A percentile compares a stretch with the other conserved stretches of the same genome.
These are phyloP conservation scores for Dusona sp. DNA, from an alignment of 2,888 invertebrate genomes.

Conservation along the genomic window DNA sequence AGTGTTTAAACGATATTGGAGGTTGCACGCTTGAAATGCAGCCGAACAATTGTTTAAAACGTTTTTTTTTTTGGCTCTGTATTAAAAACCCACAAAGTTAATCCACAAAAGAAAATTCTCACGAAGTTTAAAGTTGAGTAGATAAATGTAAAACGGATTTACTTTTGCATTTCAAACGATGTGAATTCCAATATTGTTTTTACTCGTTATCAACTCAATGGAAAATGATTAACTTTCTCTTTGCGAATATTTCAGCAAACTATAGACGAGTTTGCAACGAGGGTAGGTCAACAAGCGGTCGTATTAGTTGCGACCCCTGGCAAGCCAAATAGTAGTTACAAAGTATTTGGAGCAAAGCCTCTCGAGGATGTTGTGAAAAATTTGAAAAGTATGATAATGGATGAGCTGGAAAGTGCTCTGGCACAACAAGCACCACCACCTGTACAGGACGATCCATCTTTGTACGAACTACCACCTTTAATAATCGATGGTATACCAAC, in stretches of 20 bases:
- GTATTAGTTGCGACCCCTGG: slow-evolving; percentile 98
- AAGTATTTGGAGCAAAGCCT: slow-evolving; percentile 98
- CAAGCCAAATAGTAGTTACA: slow-evolving; percentile 97
- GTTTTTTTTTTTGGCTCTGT: not conserved
- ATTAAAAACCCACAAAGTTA: too few species aligned
- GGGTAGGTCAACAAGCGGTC: slow-evolving; percentile 98
- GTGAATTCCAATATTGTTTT: not conserved
- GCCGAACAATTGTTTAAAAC: not conserved
- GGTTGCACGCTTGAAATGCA: not conserved
- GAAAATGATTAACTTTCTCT: not conserved
- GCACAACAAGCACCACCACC: slow-evolving; percentile 96
- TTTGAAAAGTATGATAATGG: slow-evolving; percentile 96
- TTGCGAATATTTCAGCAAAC: slow-evolving; percentile 89
- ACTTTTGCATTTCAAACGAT: not conserved
- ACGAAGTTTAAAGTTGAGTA: not conserved
- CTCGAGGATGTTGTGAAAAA: slow-evolving; percentile 98
- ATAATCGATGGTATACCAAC: slow-evolving; percentile 99
- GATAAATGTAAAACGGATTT: not conserved
- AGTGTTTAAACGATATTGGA: not conserved
- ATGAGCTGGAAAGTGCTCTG: slow-evolving; percentile 96
- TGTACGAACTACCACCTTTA: slow-evolving; percentile 97
- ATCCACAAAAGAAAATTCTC: not conserved
- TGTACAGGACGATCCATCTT: slow-evolving; percentile 94
- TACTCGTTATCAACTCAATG: not conserved
- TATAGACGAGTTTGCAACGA: slow-evolving; percentile 98